phyloP scores from a whole-genome alignment of 2,888 invertebrate species.

The Achlya flavicornis region DNA sequence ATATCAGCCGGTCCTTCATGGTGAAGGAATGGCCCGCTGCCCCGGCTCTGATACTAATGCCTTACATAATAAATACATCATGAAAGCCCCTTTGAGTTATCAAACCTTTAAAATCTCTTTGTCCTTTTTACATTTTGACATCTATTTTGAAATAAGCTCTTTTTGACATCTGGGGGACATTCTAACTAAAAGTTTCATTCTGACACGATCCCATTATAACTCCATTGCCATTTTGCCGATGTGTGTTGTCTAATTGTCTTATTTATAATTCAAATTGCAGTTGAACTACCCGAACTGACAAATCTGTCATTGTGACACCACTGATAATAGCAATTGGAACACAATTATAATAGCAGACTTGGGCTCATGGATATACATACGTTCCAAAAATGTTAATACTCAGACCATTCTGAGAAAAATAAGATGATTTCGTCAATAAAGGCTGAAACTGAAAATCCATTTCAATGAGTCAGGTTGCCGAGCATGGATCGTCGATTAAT shows the following conservation, averaged over 20 bases:
- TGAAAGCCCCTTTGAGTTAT: constrained; percentile 56
- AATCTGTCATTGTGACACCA: too few relatives aligned
- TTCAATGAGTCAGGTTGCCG: not conserved
- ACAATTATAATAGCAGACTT: too few relatives aligned
- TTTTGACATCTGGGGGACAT: constrained; percentile 34
- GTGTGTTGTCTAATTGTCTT: too few relatives aligned
- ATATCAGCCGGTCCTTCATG: constrained; percentile 77
- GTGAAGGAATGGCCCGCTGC: constrained; percentile 69
- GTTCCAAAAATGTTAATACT: not conserved
- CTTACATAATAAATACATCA: constrained; percentile 71
- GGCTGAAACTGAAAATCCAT: not conserved
- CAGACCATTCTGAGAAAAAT: not conserved
- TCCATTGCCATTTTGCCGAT: too few relatives aligned
- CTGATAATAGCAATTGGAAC: too few relatives aligned
- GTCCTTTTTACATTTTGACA: constrained; percentile 24
- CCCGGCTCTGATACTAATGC: constrained; percentile 64
- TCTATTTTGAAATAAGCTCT: constrained; percentile 10
- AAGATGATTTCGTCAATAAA: not conserved
- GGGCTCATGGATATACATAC: too few relatives aligned
- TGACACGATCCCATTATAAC: too few relatives aligned
- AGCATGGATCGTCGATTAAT: too few relatives aligned
- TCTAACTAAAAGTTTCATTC: not conserved
- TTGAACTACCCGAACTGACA: too few relatives aligned
- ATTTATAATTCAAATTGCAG: too few relatives aligned
- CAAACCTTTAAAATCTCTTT: constrained; percentile 52